A percentile compares a stretch with the other conserved stretches of the same genome.
phyloP scores from a whole-genome alignment of 2,888 invertebrate species.

The Drosophila cognata region DNA sequence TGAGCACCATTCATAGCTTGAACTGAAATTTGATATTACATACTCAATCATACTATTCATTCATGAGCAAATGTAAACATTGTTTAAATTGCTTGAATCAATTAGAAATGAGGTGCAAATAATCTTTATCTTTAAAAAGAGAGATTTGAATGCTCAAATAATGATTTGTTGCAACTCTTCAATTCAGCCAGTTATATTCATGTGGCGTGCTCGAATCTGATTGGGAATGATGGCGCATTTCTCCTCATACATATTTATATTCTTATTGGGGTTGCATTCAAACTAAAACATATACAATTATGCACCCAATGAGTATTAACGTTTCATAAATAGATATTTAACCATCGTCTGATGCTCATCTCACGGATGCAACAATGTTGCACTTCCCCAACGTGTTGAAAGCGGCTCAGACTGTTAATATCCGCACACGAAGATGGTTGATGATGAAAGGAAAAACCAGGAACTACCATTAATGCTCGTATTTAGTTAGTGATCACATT shows the following conservation, averaged over 20 bases:
- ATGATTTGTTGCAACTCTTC: background rate
- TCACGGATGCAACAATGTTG: constrained; percentile 40
- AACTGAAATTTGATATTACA: background rate
- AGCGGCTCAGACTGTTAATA: constrained; percentile 21
- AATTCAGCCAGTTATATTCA: background rate
- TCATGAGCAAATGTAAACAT: background rate
- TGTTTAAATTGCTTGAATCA: background rate
- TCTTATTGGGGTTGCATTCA: constrained; percentile 5
- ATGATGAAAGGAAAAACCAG: constrained; percentile 15
- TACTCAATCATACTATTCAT: background rate
- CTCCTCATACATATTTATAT: constrained; percentile 10
- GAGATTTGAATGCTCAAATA: background rate
- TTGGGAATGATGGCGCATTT: background rate
- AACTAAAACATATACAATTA: background rate
- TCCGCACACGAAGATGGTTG: constrained; percentile 34
- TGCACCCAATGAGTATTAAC: background rate
- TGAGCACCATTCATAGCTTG: background rate
- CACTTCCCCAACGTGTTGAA: constrained; percentile 31
- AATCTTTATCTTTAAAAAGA: background rate
- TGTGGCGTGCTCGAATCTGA: background rate
- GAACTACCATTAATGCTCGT: constrained; percentile 15
- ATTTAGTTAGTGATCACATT: constrained; percentile 22
- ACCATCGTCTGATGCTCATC: constrained; percentile 11
- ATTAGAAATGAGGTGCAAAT: background rate
- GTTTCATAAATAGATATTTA: constrained; percentile 1